A percentile compares a stretch with the other conserved stretches of the same genome.
Conservation (phyloP, 2,113 vertebrate species). For the Ctenomys sociabilis region DNA sequence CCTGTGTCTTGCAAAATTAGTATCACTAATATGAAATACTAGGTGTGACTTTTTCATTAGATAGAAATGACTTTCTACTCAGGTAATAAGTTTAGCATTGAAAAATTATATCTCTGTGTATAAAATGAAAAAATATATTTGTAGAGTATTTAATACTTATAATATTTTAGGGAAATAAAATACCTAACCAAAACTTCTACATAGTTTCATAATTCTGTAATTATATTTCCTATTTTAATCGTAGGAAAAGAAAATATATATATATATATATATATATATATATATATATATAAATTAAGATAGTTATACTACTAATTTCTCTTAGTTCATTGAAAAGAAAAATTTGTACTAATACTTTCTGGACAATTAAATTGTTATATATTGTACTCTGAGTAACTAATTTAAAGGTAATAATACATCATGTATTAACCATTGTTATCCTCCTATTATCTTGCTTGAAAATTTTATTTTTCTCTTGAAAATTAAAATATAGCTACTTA, state of each 20-base stretch:
- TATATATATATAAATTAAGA: too few species aligned
- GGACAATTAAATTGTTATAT: too few species aligned
- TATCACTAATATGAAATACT: not conserved
- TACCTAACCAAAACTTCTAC: not conserved
- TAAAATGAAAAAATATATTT: not conserved
- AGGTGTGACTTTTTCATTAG: not conserved
- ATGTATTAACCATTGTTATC: too few species aligned
- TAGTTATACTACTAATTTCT: too few species aligned
- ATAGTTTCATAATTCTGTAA: not conserved
- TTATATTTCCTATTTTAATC: not conserved
- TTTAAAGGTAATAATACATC: too few species aligned
- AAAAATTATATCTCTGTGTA: not conserved
- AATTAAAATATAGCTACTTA: not conserved
- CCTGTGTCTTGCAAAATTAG: not conserved
- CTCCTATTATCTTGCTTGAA: too few species aligned
- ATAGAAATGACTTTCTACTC: not conserved
- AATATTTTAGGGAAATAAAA: not conserved
- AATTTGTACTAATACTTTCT: too few species aligned
- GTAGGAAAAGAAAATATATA: not conserved
- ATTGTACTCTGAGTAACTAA: too few species aligned
- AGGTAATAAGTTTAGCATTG: not conserved
- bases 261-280: too few species aligned
- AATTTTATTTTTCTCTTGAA: too few species aligned
- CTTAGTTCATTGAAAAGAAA: too few species aligned
- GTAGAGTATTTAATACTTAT: not conserved